Percentiles rank a stretch among this genome's conserved stretches.
Evolutionary conservation across 2,888 invertebrate species (phyloP).

Genomic region (Trichogramma dendrolimi): DNA sequence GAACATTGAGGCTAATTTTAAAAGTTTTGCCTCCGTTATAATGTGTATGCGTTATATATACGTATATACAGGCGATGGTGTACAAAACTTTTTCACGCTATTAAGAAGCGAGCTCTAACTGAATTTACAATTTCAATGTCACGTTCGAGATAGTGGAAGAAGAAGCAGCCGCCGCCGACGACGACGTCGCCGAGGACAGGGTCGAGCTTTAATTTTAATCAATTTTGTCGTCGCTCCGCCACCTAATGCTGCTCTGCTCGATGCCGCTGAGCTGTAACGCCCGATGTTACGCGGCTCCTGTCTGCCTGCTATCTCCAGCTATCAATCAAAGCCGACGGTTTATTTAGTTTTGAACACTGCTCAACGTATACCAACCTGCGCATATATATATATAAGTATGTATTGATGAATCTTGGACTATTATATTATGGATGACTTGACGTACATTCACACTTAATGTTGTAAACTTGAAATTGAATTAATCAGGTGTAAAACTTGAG

Average conservation of each 20-base stretch:
- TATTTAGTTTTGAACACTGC: slow-evolving; percentile 10
- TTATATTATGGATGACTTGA: too few species aligned
- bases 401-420: too few species aligned
- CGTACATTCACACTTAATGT: too few species aligned
- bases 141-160: not conserved
- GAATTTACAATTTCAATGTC: slow-evolving; percentile 26
- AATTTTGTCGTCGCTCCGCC: slow-evolving; percentile 1
- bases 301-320: not conserved
- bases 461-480: too few species aligned
- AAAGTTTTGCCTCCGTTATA: not conserved
- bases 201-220: slow-evolving; percentile 20
- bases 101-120: slow-evolving; percentile 18
- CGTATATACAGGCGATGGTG: too few species aligned
- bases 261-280: too few species aligned
- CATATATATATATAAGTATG: too few species aligned
- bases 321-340: slow-evolving; percentile 11
- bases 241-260: too few species aligned
- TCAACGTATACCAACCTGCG: too few species aligned
- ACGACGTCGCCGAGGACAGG: not conserved
- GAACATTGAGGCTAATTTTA: slow-evolving; percentile 1
- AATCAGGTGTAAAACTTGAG: too few species aligned
- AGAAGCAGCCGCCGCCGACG: not conserved
- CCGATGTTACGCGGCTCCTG: not conserved
- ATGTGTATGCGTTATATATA: too few species aligned
- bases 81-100: slow-evolving; percentile 20